These are phyloP conservation scores for Tetranychus cinnabarinus DNA, from an alignment of 1,140 invertebrate genomes.

Conservation along the genomic window DNA sequence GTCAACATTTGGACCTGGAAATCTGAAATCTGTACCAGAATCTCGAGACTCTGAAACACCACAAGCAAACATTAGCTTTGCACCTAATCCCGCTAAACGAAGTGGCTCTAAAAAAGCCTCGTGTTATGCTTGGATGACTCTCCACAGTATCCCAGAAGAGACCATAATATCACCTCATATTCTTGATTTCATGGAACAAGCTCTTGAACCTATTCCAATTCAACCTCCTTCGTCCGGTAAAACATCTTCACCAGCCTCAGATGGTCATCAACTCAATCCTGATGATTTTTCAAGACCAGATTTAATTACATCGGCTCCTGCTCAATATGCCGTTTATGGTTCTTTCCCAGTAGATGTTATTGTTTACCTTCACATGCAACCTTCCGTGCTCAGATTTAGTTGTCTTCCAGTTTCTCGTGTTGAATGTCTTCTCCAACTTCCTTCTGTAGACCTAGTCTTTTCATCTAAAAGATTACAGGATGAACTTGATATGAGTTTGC, in stretches of 20 bases:
- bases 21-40: not conserved
- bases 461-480: constrained; percentile 65
- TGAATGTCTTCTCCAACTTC: constrained; percentile 84
- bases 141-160: constrained; percentile 84
- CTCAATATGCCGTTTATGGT: constrained; percentile 32
- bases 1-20: not conserved
- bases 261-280: not conserved
- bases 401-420: constrained; percentile 83
- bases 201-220: constrained; percentile 68
- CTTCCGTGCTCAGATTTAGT: constrained; percentile 80
- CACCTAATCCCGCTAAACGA: constrained; percentile 1
- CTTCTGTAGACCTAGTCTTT: constrained; percentile 76
- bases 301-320: constrained; percentile 14
- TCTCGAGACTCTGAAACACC: not conserved
- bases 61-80: too few relatives aligned
- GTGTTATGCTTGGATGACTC: constrained; percentile 78
- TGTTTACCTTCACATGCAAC: constrained; percentile 93
- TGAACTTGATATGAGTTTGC: constrained; percentile 23
- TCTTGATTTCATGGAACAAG: constrained; percentile 78
- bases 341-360: constrained; percentile 96
- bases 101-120: constrained; percentile 60
- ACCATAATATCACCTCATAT: constrained; percentile 85
- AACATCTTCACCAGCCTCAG: not conserved
- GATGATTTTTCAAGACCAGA: not conserved
- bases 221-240: constrained; percentile 7